phyloP scores from a whole-genome alignment of 2,113 vertebrate genomes.

The Platanista minor region DNA sequence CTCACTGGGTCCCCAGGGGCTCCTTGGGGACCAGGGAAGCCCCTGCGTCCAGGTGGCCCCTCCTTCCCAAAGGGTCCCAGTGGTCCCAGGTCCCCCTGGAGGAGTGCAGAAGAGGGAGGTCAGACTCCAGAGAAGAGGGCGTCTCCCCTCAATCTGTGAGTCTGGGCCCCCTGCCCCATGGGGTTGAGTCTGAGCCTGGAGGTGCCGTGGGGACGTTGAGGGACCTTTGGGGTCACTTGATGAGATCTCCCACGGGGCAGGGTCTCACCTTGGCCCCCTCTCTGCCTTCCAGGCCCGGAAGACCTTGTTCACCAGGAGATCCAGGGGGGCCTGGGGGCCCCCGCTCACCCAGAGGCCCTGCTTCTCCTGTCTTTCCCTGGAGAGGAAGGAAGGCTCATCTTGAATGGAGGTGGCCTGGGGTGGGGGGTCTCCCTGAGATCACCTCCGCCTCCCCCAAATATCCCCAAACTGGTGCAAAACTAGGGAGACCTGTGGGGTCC shows the following conservation, averaged over 20 bases:
- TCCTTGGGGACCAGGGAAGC: slow-evolving; percentile 88
- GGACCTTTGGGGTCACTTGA: background rate
- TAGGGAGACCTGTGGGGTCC: background rate
- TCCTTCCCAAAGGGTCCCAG: slow-evolving; percentile 85
- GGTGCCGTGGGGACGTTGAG: background rate
- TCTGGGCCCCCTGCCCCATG: background rate
- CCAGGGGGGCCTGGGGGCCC: slow-evolving; percentile 93
- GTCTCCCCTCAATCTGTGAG: background rate
- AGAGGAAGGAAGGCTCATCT: background rate
- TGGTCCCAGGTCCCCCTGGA: slow-evolving; percentile 91
- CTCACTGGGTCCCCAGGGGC: slow-evolving; percentile 85
- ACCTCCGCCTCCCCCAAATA: no score
- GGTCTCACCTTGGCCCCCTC: slow-evolving; percentile 90
- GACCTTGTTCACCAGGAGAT: slow-evolving; percentile 91
- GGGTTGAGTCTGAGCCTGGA: background rate
- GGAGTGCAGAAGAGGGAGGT: background rate
- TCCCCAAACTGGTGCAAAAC: background rate
- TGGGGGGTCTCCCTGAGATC: background rate
- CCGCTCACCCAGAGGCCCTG: slow-evolving; percentile 89
- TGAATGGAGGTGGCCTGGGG: background rate
- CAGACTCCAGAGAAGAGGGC: background rate
- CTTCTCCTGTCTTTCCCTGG: slow-evolving; percentile 92
- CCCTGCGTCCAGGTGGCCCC: slow-evolving; percentile 87
- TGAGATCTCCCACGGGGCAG: accelerated
- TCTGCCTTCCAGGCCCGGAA: slow-evolving; percentile 89